Percentiles rank a stretch among this genome's conserved stretches.
phyloP scores from a whole-genome alignment of 2,888 invertebrate genomes.

The Epinotia demarniana region DNA sequence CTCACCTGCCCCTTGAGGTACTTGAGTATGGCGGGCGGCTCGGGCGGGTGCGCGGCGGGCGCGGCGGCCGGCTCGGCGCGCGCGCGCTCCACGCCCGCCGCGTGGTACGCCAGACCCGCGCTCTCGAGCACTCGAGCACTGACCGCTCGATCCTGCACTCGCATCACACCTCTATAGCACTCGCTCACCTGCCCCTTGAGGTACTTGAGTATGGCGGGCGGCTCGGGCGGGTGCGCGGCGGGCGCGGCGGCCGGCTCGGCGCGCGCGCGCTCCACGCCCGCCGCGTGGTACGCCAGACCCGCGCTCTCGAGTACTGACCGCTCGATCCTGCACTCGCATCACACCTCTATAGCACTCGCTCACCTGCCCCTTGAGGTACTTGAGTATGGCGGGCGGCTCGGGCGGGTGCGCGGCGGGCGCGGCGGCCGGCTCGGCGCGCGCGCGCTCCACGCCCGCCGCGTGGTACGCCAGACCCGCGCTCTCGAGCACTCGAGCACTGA shows the following conservation, averaged over 20 bases:
- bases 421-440: conserved; percentile 56
- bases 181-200: conserved; percentile 78
- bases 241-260: conserved; percentile 56
- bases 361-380: conserved; percentile 78
- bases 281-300: too few relatives aligned
- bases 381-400: conserved; percentile 74
- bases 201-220: conserved; percentile 76
- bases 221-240: conserved; percentile 74
- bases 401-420: conserved; percentile 70
- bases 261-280: conserved; percentile 62
- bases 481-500: too few relatives aligned
- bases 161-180: too few relatives aligned
- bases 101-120: too few relatives aligned
- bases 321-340: too few relatives aligned
- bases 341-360: too few relatives aligned
- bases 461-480: too few relatives aligned
- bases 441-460: conserved; percentile 65
- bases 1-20: conserved; percentile 78
- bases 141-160: too few relatives aligned
- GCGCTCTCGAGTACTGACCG: too few relatives aligned
- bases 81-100: conserved; percentile 63
- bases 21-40: conserved; percentile 75
- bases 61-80: conserved; percentile 56
- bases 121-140: too few relatives aligned
- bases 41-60: conserved; percentile 71